A percentile compares a stretch with the other conserved stretches of the same genome.
phyloP scores from a whole-genome alignment of 2,888 invertebrate genomes.

The Seira musarum region DNA sequence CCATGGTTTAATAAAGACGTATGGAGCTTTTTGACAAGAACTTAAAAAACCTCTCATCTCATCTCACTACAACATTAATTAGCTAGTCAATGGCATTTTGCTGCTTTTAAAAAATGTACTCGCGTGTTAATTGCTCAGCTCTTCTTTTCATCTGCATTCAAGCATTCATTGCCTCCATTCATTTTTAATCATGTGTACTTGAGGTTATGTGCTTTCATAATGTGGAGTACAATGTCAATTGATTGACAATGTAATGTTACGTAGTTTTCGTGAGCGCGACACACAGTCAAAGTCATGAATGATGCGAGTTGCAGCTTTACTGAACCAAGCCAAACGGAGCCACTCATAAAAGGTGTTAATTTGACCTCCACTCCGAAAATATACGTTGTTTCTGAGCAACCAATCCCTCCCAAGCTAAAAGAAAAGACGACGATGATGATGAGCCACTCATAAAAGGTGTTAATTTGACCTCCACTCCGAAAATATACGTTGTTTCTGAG shows the following conservation, averaged over 20 bases:
- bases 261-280: neutral
- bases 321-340: neutral
- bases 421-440: neutral
- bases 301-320: too few relatives aligned
- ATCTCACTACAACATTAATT: neutral
- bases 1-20: neutral
- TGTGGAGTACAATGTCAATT: slow-evolving; percentile 1
- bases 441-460: slow-evolving; percentile 6
- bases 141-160: neutral
- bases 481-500: neutral
- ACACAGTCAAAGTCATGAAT: neutral
- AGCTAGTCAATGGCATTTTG: neutral
- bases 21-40: neutral
- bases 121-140: neutral
- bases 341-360: slow-evolving; percentile 23
- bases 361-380: slow-evolving; percentile 13
- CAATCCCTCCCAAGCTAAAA: neutral
- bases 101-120: neutral
- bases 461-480: slow-evolving; percentile 26
- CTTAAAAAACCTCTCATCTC: neutral
- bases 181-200: neutral
- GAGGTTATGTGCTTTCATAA: neutral
- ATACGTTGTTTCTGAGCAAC: neutral
- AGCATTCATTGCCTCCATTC: neutral
- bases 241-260: neutral